Evolutionary conservation across 1,140 invertebrate genomes (phyloP).

Genomic region (Nomia melanderi): DNA sequence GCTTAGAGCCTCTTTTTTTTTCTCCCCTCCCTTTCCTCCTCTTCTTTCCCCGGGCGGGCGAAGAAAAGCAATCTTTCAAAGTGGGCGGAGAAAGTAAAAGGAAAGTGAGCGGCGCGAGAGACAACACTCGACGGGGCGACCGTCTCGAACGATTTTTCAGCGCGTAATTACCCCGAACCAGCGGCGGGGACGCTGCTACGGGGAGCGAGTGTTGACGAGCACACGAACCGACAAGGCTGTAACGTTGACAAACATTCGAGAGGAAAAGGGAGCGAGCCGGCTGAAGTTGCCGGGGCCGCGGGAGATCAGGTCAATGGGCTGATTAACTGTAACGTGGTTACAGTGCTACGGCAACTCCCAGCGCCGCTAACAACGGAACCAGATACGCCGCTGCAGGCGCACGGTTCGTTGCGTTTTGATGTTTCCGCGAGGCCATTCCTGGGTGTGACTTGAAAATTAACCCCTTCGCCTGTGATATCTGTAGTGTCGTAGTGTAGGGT

Average conservation of each 20-base stretch:
- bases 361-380: slow-evolving; percentile 65
- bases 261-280: slow-evolving; percentile 26
- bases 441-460: no score
- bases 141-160: slow-evolving; percentile 35
- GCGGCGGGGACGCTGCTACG: not conserved
- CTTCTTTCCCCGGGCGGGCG: no score
- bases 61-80: slow-evolving; percentile 5
- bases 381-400: slow-evolving; percentile 33
- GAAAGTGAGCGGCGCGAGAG: not conserved
- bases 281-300: slow-evolving; percentile 63
- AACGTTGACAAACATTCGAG: slow-evolving; percentile 44
- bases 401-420: slow-evolving; percentile 50
- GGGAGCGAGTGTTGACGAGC: slow-evolving; percentile 46
- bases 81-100: slow-evolving; percentile 26
- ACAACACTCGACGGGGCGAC: slow-evolving; percentile 19
- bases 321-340: slow-evolving; percentile 74
- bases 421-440: not conserved
- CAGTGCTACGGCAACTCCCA: slow-evolving; percentile 52
- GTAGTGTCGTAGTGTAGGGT: no score
- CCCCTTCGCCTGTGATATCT: no score
- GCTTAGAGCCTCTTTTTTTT: no score
- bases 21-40: no score
- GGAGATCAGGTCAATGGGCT: slow-evolving; percentile 71
- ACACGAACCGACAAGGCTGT: slow-evolving; percentile 40
- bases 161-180: slow-evolving; percentile 21